These are phyloP conservation scores for Vulpes lagopus DNA, from an alignment of 2,113 vertebrate species.

Conservation along the genomic window DNA sequence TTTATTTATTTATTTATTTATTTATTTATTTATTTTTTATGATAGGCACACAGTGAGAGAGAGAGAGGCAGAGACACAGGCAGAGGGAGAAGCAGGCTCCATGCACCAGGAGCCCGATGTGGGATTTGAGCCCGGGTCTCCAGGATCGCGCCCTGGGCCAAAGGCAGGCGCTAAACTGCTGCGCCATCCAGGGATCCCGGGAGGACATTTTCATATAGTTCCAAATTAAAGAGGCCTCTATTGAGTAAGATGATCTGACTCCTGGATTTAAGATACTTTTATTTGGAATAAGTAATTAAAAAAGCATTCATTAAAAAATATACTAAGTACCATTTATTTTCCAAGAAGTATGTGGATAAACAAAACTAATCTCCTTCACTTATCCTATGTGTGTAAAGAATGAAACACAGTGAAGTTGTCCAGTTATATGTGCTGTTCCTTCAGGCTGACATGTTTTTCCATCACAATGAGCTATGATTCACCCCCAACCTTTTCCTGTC, in stretches of 20 bases:
- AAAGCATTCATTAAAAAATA: neutral
- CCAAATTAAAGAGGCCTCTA: neutral
- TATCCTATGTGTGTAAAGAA: neutral
- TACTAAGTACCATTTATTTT: neutral
- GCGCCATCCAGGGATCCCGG: no score
- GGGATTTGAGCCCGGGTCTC: no score
- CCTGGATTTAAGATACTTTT: neutral
- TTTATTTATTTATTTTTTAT: no score
- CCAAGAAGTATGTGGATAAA: neutral
- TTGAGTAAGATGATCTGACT: neutral
- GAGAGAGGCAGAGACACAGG: no score
- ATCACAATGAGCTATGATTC: fast-evolving
- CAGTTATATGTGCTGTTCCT: fast-evolving
- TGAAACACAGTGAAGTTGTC: no score
- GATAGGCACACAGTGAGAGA: no score
- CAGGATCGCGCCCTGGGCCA: no score
- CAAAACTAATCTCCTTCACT: neutral
- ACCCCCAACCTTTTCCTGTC: neutral
- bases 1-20: no score
- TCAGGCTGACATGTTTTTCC: fast-evolving
- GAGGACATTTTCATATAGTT: neutral
- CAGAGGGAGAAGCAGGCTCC: no score
- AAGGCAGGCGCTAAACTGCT: no score
- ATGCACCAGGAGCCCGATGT: no score
- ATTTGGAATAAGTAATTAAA: neutral